Evolutionary conservation across 2,888 invertebrate species (phyloP).

Genomic region (Drosophila melanosoma): DNA sequence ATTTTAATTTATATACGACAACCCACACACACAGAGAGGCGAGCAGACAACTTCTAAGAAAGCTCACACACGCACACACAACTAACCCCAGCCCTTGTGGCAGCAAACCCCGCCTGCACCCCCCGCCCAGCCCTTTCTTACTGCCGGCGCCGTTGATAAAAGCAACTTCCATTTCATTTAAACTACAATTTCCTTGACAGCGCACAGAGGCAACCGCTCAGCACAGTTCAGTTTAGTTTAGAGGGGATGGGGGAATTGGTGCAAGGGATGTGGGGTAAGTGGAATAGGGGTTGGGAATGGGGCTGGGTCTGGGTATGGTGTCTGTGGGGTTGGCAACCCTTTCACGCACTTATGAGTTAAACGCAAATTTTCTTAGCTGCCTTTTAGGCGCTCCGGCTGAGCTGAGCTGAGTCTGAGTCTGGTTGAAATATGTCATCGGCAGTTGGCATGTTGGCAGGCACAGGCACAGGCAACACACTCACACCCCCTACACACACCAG

Average conservation of each 20-base stretch:
- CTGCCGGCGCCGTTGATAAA: constrained; percentile 77
- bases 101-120: constrained; percentile 2
- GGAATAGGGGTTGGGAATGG: neutral
- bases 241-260: neutral
- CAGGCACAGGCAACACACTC: constrained; percentile 34
- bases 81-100: constrained; percentile 50
- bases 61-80: constrained; percentile 60
- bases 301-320: constrained; percentile 1
- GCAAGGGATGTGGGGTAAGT: neutral
- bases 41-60: constrained; percentile 72
- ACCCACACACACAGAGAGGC: constrained; percentile 41
- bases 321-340: constrained; percentile 69
- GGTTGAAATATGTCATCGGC: constrained; percentile 82
- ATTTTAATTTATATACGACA: constrained; percentile 82
- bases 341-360: constrained; percentile 82
- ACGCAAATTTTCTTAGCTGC: constrained; percentile 82
- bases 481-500: constrained; percentile 4
- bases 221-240: constrained; percentile 13
- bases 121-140: constrained; percentile 14
- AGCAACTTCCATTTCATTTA: constrained; percentile 83
- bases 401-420: constrained; percentile 67
- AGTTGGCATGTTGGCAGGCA: constrained; percentile 50
- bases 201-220: constrained; percentile 67
- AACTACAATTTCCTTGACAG: constrained; percentile 83
- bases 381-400: constrained; percentile 75